Conservation (phyloP, 2,797 vertebrate species). For the Hybognathus amarus region DNA sequence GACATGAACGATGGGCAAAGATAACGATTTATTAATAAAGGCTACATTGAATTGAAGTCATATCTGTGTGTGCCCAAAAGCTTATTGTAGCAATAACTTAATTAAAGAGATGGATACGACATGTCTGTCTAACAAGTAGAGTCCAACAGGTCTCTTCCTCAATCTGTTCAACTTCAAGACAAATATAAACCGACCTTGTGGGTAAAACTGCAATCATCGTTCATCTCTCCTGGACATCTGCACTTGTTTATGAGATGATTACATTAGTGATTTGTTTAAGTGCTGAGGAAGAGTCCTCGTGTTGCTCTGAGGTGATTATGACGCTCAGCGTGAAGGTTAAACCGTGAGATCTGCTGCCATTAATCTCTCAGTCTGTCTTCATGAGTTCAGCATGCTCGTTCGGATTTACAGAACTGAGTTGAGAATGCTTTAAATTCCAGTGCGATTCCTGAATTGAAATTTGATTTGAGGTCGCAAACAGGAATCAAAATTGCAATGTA, state of each 20-base stretch:
- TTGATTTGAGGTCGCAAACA: not conserved
- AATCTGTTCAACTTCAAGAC: not conserved
- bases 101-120: not conserved
- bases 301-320: slow-evolving; percentile 13
- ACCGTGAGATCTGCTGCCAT: not conserved
- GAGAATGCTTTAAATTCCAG: not conserved
- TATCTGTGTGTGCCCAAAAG: not conserved
- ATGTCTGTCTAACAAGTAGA: not conserved
- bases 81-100: not conserved
- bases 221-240: slow-evolving; percentile 14
- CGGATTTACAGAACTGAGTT: not conserved
- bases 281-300: not conserved
- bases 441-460: not conserved
- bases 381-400: not conserved
- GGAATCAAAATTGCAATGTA: not conserved
- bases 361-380: not conserved
- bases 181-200: not conserved
- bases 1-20: slow-evolving; percentile 16
- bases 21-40: slow-evolving; percentile 8
- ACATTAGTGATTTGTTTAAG: slow-evolving; percentile 20
- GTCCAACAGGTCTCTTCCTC: not conserved
- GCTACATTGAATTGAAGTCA: not conserved
- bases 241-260: slow-evolving; percentile 13
- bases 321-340: not conserved
- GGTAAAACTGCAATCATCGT: not conserved